phyloP scores from a whole-genome alignment of 2,113 vertebrate genomes.

The Pavo muticus region DNA sequence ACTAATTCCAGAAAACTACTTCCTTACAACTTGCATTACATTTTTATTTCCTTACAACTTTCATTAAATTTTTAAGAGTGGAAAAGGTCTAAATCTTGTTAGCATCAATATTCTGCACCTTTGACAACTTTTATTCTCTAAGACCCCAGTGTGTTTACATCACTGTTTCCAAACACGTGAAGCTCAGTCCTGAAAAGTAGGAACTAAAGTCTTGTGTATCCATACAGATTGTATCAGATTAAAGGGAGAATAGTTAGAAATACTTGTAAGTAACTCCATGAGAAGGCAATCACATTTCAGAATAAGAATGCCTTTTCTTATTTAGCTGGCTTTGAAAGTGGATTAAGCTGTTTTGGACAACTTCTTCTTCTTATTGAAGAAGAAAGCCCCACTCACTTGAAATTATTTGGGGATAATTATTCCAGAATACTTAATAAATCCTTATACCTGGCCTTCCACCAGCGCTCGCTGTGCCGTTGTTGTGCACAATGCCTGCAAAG shows the following conservation, averaged over 20 bases:
- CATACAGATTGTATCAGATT: neutral
- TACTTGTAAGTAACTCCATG: neutral
- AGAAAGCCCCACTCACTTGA: slow-evolving; percentile 14
- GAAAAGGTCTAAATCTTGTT: neutral
- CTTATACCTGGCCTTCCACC: slow-evolving; percentile 20
- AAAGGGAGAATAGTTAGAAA: neutral
- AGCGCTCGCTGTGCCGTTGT: neutral
- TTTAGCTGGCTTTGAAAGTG: slow-evolving; percentile 15
- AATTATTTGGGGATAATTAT: slow-evolving; percentile 6
- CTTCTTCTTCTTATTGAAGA: neutral
- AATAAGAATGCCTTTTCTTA: neutral
- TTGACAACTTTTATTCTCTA: neutral
- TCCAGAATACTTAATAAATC: slow-evolving; percentile 36
- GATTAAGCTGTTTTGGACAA: slow-evolving; percentile 10
- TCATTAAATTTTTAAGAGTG: neutral
- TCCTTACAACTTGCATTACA: neutral
- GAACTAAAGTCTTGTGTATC: neutral
- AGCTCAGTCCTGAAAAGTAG: neutral
- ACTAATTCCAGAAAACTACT: neutral
- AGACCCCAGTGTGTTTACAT: neutral
- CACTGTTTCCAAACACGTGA: neutral
- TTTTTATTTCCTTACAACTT: neutral
- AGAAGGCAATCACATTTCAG: slow-evolving; percentile 2
- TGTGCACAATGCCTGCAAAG: neutral
- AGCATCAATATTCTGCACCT: neutral